Percentiles rank a stretch among this genome's conserved stretches.
Conservation (phyloP, 2,888 invertebrate genomes). For the Pasiphila rectangulata region DNA sequence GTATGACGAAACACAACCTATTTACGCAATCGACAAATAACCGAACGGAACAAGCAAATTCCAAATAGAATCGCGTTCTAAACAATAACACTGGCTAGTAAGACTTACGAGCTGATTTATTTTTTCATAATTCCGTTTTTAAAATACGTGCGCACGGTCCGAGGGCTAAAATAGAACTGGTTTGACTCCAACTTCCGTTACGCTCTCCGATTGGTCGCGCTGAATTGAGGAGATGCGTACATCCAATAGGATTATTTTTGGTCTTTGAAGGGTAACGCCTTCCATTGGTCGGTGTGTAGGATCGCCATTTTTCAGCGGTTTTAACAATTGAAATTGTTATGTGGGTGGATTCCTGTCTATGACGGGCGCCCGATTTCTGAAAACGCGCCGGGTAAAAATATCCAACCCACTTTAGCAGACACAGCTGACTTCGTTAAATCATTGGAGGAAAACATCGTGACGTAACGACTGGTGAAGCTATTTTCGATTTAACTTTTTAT, state of each 20-base stretch:
- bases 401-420: conserved; percentile 46
- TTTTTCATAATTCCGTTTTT: conserved; percentile 46
- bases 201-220: conserved; percentile 56
- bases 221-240: conserved; percentile 44
- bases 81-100: conserved; percentile 37
- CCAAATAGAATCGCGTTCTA: conserved; percentile 24
- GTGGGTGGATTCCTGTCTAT: conserved; percentile 62
- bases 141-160: conserved; percentile 57
- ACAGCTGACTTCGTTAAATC: conserved; percentile 68
- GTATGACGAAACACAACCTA: conserved; percentile 72
- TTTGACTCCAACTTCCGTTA: conserved; percentile 67
- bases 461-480: conserved; percentile 31
- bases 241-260: conserved; percentile 52
- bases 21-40: conserved; percentile 42
- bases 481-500: not conserved
- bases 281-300: conserved; percentile 61
- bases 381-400: conserved; percentile 48
- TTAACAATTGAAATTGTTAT: conserved; percentile 70
- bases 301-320: conserved; percentile 76
- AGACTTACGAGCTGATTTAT: conserved; percentile 39
- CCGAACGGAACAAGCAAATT: conserved; percentile 29
- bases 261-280: conserved; percentile 62
- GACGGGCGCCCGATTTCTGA: conserved; percentile 49
- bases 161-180: conserved; percentile 73
- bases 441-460: conserved; percentile 38